Percentiles rank a stretch among this genome's conserved stretches.
Conservation (phyloP, 2,888 invertebrate species). For the Leptinotarsa peninsularis region DNA sequence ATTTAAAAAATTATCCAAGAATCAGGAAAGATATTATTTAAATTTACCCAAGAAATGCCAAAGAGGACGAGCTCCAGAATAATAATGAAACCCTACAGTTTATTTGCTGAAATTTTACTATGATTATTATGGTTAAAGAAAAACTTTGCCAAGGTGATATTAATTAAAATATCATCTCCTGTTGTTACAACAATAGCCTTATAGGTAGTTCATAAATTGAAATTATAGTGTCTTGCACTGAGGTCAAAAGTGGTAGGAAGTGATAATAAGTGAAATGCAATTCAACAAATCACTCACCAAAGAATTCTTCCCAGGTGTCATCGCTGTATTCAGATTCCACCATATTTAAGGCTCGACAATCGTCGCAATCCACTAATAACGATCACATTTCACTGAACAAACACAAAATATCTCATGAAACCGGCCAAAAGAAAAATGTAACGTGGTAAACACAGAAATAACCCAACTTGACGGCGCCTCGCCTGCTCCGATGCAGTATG, state of each 20-base stretch:
- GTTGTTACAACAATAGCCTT: neutral
- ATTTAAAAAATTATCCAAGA: no score
- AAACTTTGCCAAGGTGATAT: constrained; percentile 34
- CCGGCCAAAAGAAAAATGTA: constrained; percentile 11
- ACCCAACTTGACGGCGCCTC: constrained; percentile 10
- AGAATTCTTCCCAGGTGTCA: constrained; percentile 65
- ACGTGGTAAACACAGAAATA: constrained; percentile 22
- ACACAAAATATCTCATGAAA: constrained; percentile 24
- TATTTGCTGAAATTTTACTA: no score
- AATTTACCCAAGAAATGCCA: neutral
- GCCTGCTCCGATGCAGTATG: constrained; percentile 17
- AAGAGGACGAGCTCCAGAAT: neutral
- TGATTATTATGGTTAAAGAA: neutral
- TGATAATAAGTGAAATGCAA: neutral
- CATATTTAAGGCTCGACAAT: constrained; percentile 55
- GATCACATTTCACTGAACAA: constrained; percentile 51
- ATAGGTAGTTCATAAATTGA: no score
- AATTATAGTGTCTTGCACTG: neutral
- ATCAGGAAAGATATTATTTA: no score
- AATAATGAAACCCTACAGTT: neutral
- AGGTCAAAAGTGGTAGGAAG: neutral
- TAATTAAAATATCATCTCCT: constrained; percentile 16
- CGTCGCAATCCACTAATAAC: constrained; percentile 37
- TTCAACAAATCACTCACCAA: constrained; percentile 56
- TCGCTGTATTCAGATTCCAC: constrained; percentile 58